Conservation (phyloP, 2,797 vertebrate genomes). For the Pipistrellus pygmaeus region DNA sequence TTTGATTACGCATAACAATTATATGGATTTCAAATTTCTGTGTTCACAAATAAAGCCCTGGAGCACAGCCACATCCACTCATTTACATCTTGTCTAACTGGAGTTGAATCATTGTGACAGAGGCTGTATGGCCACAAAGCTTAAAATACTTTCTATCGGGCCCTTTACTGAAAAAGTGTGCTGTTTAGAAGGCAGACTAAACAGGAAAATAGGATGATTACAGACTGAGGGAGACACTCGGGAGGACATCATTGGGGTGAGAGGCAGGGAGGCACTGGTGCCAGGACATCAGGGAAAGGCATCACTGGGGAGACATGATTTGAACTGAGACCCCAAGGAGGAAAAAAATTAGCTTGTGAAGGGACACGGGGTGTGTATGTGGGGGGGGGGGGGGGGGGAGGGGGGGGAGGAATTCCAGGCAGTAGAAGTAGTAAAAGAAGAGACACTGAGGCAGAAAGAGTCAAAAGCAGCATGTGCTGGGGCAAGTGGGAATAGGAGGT, state of each 20-base stretch:
- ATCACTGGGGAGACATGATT: not conserved
- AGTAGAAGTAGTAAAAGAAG: not conserved
- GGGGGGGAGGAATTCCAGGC: not conserved
- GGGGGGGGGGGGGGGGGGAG: no score
- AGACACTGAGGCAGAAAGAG: not conserved
- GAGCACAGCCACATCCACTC: not conserved
- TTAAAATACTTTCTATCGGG: not conserved
- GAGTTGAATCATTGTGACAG: not conserved
- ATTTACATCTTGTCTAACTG: not conserved
- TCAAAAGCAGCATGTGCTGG: not conserved
- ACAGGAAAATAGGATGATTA: not conserved
- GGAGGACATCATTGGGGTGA: not conserved
- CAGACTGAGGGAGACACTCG: not conserved
- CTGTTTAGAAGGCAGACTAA: conserved; percentile 19
- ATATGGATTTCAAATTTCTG: not conserved
- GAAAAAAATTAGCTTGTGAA: not conserved
- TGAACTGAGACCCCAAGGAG: not conserved
- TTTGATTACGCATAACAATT: not conserved
- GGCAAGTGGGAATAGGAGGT: not conserved
- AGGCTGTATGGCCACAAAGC: not conserved
- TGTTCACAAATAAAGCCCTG: not conserved
- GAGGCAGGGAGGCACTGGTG: not conserved
- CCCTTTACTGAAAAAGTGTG: not conserved
- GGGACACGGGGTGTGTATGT: not conserved
- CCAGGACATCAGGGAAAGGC: not conserved